Conservation (phyloP, 2,888 invertebrate genomes). For the Eulithis prunata region DNA sequence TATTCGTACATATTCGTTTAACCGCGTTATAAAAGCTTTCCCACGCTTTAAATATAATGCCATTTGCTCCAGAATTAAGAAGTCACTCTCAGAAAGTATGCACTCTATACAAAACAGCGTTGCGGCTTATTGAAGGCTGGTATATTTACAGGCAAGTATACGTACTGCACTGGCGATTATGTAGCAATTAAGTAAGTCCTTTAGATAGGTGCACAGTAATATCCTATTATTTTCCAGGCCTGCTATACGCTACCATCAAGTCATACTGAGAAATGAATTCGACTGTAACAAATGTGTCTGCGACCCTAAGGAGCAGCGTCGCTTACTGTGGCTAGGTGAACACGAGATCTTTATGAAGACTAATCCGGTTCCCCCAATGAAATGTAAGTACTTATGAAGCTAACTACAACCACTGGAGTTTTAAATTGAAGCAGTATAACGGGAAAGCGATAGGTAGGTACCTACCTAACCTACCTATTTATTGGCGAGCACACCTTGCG, state of each 20-base stretch:
- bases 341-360: conserved; percentile 87
- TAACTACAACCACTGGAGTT: not conserved
- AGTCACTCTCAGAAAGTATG: conserved; percentile 90
- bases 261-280: conserved; percentile 91
- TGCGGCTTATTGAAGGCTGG: conserved; percentile 87
- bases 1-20: not conserved
- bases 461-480: too few species aligned
- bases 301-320: conserved; percentile 88
- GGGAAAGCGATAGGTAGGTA: too few species aligned
- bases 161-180: too few species aligned
- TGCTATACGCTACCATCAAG: conserved; percentile 90
- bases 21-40: not conserved
- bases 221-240: conserved; percentile 75
- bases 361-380: conserved; percentile 88
- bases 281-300: conserved; percentile 87
- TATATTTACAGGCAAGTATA: conserved; percentile 51
- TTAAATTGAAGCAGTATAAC: too few species aligned
- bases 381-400: conserved; percentile 81
- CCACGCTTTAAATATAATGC: conserved; percentile 46
- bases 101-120: conserved; percentile 89
- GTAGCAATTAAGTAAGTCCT: not conserved
- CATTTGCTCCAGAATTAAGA: conserved; percentile 63
- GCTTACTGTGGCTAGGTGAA: conserved; percentile 91
- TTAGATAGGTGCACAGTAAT: too few species aligned
- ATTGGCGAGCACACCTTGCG: too few species aligned